Evolutionary conservation across 2,113 vertebrate species (phyloP).

Genomic region (Gorilla gorilla): DNA sequence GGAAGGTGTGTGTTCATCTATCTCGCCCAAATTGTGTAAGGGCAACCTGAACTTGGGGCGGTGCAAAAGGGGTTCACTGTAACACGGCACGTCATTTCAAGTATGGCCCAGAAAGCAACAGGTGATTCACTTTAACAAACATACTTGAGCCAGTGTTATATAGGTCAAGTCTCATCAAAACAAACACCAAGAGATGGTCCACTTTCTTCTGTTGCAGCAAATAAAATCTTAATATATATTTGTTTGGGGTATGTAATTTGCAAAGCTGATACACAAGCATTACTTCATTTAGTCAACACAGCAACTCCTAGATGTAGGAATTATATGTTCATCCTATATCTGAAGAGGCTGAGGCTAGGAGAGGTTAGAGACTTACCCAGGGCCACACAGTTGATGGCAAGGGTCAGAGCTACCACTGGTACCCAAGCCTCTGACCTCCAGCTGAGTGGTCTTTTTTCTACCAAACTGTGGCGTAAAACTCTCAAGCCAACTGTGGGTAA

Average conservation of each 20-base stretch:
- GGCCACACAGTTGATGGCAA: neutral
- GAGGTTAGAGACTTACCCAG: neutral
- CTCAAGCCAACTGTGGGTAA: neutral
- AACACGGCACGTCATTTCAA: slow-evolving; percentile 49
- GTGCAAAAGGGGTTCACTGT: slow-evolving; percentile 23
- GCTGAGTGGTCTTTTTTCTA: neutral
- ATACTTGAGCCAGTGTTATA: slow-evolving; percentile 44
- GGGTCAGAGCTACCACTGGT: neutral
- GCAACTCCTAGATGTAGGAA: neutral
- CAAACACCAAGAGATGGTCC: slow-evolving; percentile 29
- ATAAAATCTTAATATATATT: slow-evolving; percentile 56
- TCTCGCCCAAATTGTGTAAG: slow-evolving; percentile 60
- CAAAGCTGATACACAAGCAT: slow-evolving; percentile 46
- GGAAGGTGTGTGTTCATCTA: slow-evolving; percentile 39
- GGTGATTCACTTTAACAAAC: slow-evolving; percentile 67
- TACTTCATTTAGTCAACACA: slow-evolving; percentile 29
- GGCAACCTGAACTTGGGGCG: slow-evolving; percentile 26
- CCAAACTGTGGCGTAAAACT: neutral
- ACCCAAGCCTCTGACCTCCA: neutral
- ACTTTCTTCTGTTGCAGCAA: slow-evolving; percentile 43
- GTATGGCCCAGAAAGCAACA: slow-evolving; percentile 51
- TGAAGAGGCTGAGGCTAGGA: neutral
- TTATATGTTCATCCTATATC: neutral
- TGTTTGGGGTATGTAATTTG: slow-evolving; percentile 48
- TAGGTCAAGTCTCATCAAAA: slow-evolving; percentile 64